Evolutionary conservation across 2,113 vertebrate species (phyloP).

Genomic region (Papio anubis): DNA sequence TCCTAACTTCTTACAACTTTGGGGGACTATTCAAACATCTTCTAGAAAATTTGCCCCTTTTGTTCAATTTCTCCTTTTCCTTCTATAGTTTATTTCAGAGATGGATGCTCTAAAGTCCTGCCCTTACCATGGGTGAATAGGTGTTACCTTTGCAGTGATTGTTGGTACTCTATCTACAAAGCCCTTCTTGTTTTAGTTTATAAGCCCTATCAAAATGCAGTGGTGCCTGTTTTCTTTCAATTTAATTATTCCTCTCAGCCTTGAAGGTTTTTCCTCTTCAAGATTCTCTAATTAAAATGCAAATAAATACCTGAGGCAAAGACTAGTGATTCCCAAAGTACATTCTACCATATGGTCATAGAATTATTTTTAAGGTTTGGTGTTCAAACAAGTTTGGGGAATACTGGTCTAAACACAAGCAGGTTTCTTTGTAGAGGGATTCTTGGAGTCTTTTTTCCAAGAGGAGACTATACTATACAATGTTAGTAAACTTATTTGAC

Average conservation of each 20-base stretch:
- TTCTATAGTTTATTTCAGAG: not conserved
- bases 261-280: slow-evolving; percentile 37
- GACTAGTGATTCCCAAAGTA: slow-evolving; percentile 38
- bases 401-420: not conserved
- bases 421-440: not conserved
- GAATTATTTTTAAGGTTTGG: not conserved
- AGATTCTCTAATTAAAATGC: slow-evolving; percentile 66
- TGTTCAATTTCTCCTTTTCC: slow-evolving; percentile 24
- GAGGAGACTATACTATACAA: not conserved
- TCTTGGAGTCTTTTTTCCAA: not conserved
- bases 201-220: slow-evolving; percentile 8
- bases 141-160: not conserved
- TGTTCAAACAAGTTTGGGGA: slow-evolving; percentile 33
- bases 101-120: not conserved
- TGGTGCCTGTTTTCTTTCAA: slow-evolving; percentile 22
- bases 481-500: slow-evolving; percentile 7
- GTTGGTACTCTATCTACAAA: not conserved
- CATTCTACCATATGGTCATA: slow-evolving; percentile 28
- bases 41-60: not conserved
- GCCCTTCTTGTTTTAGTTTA: not conserved
- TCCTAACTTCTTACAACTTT: not conserved
- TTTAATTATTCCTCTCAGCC: slow-evolving; percentile 4
- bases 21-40: not conserved
- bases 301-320: slow-evolving; percentile 54
- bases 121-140: not conserved